phyloP scores from a whole-genome alignment of 92 coral and sea anemone genomes.

The Zoanthus solanderi region DNA sequence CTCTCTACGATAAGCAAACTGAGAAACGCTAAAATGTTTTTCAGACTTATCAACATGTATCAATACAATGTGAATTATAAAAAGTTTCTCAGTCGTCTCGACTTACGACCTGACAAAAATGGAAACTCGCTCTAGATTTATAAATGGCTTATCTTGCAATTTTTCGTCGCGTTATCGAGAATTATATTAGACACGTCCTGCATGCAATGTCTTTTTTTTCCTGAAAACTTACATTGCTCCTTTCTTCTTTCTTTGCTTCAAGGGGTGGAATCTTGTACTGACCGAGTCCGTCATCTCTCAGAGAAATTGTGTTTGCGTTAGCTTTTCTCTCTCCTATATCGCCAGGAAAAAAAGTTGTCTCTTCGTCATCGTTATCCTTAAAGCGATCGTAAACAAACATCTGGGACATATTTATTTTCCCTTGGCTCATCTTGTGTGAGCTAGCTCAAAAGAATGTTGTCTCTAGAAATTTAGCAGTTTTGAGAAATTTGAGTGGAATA shows the following conservation, averaged over 20 bases:
- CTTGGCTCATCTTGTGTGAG: conserved; percentile 63
- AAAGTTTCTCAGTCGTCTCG: too few species aligned
- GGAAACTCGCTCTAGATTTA: too few species aligned
- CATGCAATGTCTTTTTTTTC: not conserved
- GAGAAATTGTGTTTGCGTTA: conserved; percentile 48
- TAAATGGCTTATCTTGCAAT: too few species aligned
- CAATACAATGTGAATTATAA: too few species aligned
- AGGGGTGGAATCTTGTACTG: conserved; percentile 76
- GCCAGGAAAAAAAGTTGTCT: not conserved
- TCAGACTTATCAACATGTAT: too few species aligned
- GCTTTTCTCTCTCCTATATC: not conserved
- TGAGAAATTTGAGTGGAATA: not conserved
- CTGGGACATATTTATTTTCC: conserved; percentile 76
- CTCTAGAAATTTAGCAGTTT: not conserved
- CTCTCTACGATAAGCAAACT: too few species aligned
- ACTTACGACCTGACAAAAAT: too few species aligned
- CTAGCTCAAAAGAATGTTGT: not conserved
- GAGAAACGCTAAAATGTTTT: too few species aligned
- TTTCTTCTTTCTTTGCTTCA: conserved; percentile 39
- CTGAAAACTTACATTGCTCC: not conserved
- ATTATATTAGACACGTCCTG: not conserved
- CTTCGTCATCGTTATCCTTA: conserved; percentile 28
- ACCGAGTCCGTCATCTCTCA: conserved; percentile 90
- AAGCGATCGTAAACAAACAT: conserved; percentile 75
- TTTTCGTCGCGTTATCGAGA: too few species aligned